phyloP scores from a whole-genome alignment of 2,113 vertebrate genomes.

The Athene noctua region DNA sequence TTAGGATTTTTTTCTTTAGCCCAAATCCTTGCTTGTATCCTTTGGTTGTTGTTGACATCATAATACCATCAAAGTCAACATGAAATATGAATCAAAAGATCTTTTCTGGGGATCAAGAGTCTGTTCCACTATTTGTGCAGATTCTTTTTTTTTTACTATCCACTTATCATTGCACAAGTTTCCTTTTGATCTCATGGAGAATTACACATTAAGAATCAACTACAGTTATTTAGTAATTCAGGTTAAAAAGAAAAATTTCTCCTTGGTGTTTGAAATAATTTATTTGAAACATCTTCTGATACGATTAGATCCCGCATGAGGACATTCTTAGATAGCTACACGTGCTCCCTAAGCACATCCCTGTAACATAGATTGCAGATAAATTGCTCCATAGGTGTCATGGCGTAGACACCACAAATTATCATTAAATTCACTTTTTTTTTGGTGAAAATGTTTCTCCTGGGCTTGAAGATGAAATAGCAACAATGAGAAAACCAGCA shows the following conservation, averaged over 20 bases:
- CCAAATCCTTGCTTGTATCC: slow-evolving; percentile 29
- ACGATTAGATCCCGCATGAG: not conserved
- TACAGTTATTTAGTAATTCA: not conserved
- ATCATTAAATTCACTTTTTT: not conserved
- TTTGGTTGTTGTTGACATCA: slow-evolving; percentile 43
- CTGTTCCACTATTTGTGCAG: not conserved
- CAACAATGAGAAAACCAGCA: not conserved
- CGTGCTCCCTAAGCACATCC: not conserved
- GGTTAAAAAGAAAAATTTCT: not conserved
- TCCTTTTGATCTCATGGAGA: not conserved
- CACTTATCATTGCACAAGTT: not conserved
- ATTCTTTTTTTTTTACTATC: not conserved
- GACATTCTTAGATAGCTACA: not conserved
- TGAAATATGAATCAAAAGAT: slow-evolving; percentile 11
- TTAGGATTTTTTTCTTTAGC: slow-evolving; percentile 38
- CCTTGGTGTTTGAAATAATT: not conserved
- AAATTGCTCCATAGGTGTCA: not conserved
- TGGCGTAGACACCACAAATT: not conserved
- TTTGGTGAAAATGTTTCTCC: not conserved
- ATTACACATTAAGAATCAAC: not conserved
- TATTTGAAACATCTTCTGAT: not conserved
- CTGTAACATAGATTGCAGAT: not conserved
- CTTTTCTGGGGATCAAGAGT: not conserved
- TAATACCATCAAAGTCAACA: slow-evolving; percentile 17
- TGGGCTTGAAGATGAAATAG: not conserved